Conservation (phyloP, 2,113 vertebrate genomes). For the Plotosus lineatus region DNA sequence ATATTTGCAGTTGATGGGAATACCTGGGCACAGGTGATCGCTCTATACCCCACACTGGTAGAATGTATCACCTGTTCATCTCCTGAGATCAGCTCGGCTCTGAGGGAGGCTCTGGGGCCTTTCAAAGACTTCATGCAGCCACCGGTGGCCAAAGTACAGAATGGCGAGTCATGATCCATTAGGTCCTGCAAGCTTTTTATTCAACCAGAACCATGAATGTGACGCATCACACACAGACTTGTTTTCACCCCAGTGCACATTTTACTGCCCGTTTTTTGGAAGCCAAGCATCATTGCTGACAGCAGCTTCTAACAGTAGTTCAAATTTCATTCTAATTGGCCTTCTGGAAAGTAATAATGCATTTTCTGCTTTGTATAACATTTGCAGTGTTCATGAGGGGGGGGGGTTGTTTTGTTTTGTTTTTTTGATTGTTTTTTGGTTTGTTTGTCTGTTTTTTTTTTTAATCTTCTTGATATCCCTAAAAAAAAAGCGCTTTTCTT, state of each 20-base stretch:
- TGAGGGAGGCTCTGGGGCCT: slow-evolving; percentile 94
- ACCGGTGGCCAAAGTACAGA: slow-evolving; percentile 92
- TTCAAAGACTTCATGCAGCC: slow-evolving; percentile 99
- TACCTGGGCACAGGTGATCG: slow-evolving; percentile 96
- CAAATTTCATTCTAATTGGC: slow-evolving; percentile 70
- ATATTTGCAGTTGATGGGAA: slow-evolving; percentile 85
- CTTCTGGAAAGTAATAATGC: slow-evolving; percentile 66
- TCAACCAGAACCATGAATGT: slow-evolving; percentile 67
- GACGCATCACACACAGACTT: slow-evolving; percentile 54
- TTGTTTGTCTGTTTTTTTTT: background rate
- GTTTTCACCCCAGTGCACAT: slow-evolving; percentile 54
- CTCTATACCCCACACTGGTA: slow-evolving; percentile 94
- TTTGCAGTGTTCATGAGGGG: slow-evolving; percentile 76
- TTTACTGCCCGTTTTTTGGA: slow-evolving; percentile 57
- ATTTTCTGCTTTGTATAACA: slow-evolving; percentile 76
- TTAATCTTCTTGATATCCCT: slow-evolving; percentile 32
- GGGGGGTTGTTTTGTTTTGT: no score
- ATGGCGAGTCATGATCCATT: slow-evolving; percentile 90
- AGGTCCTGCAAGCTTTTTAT: slow-evolving; percentile 39
- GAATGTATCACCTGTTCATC: slow-evolving; percentile 98
- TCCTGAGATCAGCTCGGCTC: slow-evolving; percentile 91
- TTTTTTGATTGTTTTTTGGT: slow-evolving; percentile 53
- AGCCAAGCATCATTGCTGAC: slow-evolving; percentile 55
- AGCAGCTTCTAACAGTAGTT: slow-evolving; percentile 66
- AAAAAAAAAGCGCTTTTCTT: slow-evolving; percentile 22